A percentile compares a stretch with the other conserved stretches of the same genome.
These are phyloP conservation scores for Corapipo altera DNA, from an alignment of 2,113 vertebrate species.

Conservation along the genomic window DNA sequence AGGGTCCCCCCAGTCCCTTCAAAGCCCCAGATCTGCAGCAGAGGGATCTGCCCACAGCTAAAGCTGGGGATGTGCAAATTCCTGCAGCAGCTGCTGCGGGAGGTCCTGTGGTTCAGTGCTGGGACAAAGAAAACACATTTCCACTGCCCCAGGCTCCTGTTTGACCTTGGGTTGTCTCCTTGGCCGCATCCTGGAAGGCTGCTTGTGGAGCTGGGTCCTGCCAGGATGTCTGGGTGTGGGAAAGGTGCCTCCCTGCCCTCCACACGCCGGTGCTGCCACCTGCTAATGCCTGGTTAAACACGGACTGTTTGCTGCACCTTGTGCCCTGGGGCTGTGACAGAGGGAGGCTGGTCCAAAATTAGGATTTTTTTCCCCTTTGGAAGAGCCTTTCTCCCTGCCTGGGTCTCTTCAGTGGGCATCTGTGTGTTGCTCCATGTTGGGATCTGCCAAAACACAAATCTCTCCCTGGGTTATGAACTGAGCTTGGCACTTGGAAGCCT, in stretches of 20 bases:
- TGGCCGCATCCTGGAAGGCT: background rate
- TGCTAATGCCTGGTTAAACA: background rate
- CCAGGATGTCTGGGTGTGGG: background rate
- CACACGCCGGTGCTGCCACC: fast-evolving
- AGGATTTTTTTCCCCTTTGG: fast-evolving
- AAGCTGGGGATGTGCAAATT: background rate
- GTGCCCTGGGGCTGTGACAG: fast-evolving
- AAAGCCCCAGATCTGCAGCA: background rate
- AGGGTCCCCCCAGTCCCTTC: fast-evolving
- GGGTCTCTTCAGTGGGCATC: background rate
- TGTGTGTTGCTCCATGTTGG: fast-evolving
- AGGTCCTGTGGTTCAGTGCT: background rate
- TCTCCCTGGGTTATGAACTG: fast-evolving
- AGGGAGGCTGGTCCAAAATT: background rate
- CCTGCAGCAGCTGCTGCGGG: background rate
- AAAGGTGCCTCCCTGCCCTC: fast-evolving
- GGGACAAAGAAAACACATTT: background rate
- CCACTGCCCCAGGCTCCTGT: background rate
- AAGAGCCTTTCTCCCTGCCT: background rate
- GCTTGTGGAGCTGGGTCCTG: background rate
- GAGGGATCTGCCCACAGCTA: background rate
- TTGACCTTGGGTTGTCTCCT: background rate
- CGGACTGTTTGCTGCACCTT: background rate
- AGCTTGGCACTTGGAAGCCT: background rate
- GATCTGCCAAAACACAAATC: background rate